Evolutionary conservation across 92 coral and sea anemone species (phyloP).

Genomic region (Anthopleura xanthogrammica): DNA sequence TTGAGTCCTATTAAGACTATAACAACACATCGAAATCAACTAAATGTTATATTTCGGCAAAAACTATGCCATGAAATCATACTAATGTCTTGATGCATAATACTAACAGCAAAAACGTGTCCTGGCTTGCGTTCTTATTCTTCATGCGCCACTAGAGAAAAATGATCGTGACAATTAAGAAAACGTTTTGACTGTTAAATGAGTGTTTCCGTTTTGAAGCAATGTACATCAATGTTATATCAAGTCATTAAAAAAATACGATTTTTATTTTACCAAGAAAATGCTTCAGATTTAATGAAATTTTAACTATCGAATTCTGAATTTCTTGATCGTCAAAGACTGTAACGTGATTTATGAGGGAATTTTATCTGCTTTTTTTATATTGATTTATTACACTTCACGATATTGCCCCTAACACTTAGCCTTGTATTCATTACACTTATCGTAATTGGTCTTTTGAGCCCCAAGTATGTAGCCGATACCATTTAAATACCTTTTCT

Average conservation of each 20-base stretch:
- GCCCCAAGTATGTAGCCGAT: neutral
- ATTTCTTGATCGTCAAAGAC: no score
- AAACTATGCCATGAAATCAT: no score
- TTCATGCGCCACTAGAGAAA: neutral
- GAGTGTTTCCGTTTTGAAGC: neutral
- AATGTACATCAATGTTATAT: no score
- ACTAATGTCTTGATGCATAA: no score
- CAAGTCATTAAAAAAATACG: no score
- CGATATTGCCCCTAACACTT: neutral
- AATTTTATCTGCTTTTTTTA: neutral
- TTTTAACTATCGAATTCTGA: no score
- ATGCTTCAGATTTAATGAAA: no score
- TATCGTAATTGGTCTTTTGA: neutral
- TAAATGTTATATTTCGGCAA: no score
- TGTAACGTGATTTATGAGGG: neutral
- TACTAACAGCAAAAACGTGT: neutral
- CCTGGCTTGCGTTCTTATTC: neutral
- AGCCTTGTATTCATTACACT: neutral
- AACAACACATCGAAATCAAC: no score
- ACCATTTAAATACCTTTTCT: neutral
- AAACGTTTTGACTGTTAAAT: no score
- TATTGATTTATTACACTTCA: neutral
- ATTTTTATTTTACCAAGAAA: no score
- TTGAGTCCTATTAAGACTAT: no score
- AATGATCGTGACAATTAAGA: neutral